These are phyloP conservation scores for Ascidia mentula DNA, from an alignment of 23 tunicate species.

Conservation along the genomic window DNA sequence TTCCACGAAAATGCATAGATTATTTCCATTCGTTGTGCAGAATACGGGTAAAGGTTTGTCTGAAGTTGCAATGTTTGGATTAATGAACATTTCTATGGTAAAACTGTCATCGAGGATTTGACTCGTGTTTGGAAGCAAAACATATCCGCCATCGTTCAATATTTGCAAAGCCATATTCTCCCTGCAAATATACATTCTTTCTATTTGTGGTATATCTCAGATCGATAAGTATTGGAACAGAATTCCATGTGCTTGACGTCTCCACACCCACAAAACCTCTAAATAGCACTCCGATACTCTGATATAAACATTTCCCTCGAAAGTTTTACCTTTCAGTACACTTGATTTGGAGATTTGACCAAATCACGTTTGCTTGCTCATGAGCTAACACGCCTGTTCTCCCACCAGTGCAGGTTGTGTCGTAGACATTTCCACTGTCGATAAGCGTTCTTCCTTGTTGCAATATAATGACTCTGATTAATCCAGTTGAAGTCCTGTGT, in stretches of 20 bases:
- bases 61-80: neutral
- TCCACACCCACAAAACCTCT: too few relatives aligned
- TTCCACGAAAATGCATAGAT: neutral
- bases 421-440: constrained; percentile 19
- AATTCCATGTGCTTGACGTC: neutral
- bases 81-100: constrained; percentile 23
- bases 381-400: constrained; percentile 12
- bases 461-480: constrained; percentile 7
- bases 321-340: constrained; percentile 18
- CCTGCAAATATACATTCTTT: neutral
- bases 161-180: constrained; percentile 1
- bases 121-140: constrained; percentile 2
- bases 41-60: neutral
- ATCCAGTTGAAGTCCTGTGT: constrained; percentile 22
- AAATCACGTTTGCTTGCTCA: constrained; percentile 22
- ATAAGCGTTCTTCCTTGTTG: neutral
- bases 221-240: neutral
- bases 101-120: constrained; percentile 28
- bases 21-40: neutral
- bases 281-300: neutral
- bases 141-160: neutral
- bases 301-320: neutral
- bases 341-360: constrained; percentile 22
- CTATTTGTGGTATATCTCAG: neutral
- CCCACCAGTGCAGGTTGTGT: constrained; percentile 25